These are phyloP conservation scores for Mythimna lalbum DNA, from an alignment of 2,888 invertebrate genomes.

Conservation along the genomic window DNA sequence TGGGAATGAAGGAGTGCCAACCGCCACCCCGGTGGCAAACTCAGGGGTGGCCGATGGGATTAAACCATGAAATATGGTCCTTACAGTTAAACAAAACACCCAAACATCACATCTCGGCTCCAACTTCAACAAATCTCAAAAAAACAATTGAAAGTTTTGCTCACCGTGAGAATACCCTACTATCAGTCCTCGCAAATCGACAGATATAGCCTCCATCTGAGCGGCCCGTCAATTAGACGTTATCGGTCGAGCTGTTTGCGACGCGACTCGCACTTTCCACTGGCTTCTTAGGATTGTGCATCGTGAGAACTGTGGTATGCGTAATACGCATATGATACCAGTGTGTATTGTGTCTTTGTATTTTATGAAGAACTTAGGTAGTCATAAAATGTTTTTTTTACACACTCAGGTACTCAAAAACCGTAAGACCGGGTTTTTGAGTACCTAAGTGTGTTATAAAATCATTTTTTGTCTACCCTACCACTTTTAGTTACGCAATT, in stretches of 20 bases:
- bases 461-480: too few relatives aligned
- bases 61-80: too few relatives aligned
- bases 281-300: not conserved
- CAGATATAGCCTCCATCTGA: constrained; percentile 59
- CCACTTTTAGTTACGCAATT: too few relatives aligned
- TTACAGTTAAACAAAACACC: not conserved
- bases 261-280: constrained; percentile 61
- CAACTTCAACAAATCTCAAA: constrained; percentile 22
- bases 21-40: too few relatives aligned
- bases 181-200: constrained; percentile 64
- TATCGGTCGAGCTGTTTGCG: constrained; percentile 55
- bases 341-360: constrained; percentile 27
- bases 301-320: constrained; percentile 55
- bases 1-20: too few relatives aligned
- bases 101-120: constrained; percentile 17
- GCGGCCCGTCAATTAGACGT: constrained; percentile 60
- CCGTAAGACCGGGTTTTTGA: too few relatives aligned
- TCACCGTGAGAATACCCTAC: constrained; percentile 60
- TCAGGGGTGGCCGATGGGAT: too few relatives aligned
- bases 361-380: constrained; percentile 1
- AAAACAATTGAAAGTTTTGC: constrained; percentile 58
- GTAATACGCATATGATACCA: constrained; percentile 33
- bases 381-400: too few relatives aligned
- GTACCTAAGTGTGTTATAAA: too few relatives aligned
- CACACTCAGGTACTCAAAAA: too few relatives aligned